Conservation (phyloP, 2,888 invertebrate genomes). For the Drosophila borborema region DNA sequence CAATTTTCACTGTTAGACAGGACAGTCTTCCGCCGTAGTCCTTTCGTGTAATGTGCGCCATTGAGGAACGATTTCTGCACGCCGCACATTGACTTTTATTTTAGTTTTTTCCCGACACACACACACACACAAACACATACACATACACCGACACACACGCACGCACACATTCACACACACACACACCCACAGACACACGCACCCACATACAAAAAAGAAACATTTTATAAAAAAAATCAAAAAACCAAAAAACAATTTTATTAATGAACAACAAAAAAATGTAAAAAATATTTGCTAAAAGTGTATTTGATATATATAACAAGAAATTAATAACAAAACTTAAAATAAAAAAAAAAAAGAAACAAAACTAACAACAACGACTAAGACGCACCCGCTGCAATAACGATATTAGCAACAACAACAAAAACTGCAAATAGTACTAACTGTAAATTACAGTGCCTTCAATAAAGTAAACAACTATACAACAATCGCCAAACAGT, state of each 20-base stretch:
- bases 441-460: constrained; percentile 78
- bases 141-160: constrained; percentile 10
- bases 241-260: constrained; percentile 40
- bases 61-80: constrained; percentile 72
- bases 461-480: constrained; percentile 66
- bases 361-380: constrained; percentile 21
- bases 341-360: constrained; percentile 4
- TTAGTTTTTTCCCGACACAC: constrained; percentile 59
- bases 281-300: constrained; percentile 70
- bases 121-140: constrained; percentile 11
- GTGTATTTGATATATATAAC: constrained; percentile 66
- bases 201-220: constrained; percentile 28
- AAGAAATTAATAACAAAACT: constrained; percentile 24
- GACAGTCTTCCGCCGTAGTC: constrained; percentile 82
- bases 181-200: constrained; percentile 18
- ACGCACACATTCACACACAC: constrained; percentile 12
- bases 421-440: constrained; percentile 59
- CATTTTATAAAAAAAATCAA: constrained; percentile 20
- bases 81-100: constrained; percentile 69
- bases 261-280: constrained; percentile 27
- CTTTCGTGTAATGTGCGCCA: constrained; percentile 81
- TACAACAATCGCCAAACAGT: constrained; percentile 42
- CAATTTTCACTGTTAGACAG: constrained; percentile 49
- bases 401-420: constrained; percentile 29
- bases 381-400: constrained; percentile 51